Evolutionary conservation across 2,113 vertebrate species (phyloP), one percentile per base, ranked within the genome.

Genomic region (Istiophorus platypterus): DNA sequence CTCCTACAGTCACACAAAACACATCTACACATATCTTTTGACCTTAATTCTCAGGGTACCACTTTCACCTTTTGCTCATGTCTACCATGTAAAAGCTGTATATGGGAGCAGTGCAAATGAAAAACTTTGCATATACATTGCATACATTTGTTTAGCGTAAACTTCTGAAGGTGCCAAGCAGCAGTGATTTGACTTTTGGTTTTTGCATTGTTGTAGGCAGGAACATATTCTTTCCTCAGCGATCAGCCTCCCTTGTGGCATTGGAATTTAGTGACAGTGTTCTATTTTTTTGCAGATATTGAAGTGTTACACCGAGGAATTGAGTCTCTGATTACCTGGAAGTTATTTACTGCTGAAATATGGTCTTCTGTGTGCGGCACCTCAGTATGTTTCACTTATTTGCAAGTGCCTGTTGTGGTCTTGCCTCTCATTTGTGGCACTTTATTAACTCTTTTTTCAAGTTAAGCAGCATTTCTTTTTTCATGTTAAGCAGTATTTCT

Each of bases 151-250:
- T 52, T 22, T 72, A 58, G 76, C 73, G 82, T 82, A 80, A 85
- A 81, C 76, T 67, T 76, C 45, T 75, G 86, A 88, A 87, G 80
- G 69, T 82, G 65, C 72, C 80, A 45, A 87, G 84, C 81, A 95
- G 93, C 92, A 91, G 90, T 92, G 93, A 58, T 81, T 76, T 69
- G 91, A 92, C 39, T 54, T 69, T 26, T 39, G 10, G 39, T 76
- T 74, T 74, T 72, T 66, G 67, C 80, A 73, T 82, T 73, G 72
- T 80, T 86, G 78, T 80, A 59, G 65, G 90, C 80, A 71, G 71
- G 22, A 88, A 90, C 90, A 91, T 85, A 92, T 93, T 83, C 78
- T 92, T 89, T 85, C 66, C 80, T 84, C 59, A 7, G 69, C 77
- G 90, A 90, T 85, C 75, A 66, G 69, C 51, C 74, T 93, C 85